Conservation (phyloP, 23 tunicate species). For the Corella eumyota region DNA sequence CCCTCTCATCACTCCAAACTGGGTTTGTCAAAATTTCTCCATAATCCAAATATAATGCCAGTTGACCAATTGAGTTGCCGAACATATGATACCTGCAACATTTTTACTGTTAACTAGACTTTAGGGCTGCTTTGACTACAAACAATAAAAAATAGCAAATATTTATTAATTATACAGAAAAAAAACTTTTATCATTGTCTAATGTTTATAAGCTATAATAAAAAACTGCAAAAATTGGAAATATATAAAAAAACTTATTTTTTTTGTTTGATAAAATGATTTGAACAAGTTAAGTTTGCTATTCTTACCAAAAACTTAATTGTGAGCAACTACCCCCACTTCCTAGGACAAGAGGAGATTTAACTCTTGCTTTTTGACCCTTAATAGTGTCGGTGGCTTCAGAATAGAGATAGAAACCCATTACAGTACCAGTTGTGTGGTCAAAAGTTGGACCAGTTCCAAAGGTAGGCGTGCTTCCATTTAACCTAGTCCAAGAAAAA, state of each 20-base stretch:
- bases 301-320: constrained; percentile 65
- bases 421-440: constrained; percentile 30
- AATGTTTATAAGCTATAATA: background rate
- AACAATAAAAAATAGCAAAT: background rate
- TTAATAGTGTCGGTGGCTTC: constrained; percentile 32
- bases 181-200: background rate
- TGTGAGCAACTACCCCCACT: constrained; percentile 43
- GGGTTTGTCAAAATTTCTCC: constrained; percentile 22
- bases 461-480: constrained; percentile 42
- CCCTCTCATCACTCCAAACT: constrained; percentile 38
- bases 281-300: too few species aligned
- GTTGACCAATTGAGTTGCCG: constrained; percentile 59
- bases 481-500: constrained; percentile 22
- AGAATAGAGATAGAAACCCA: constrained; percentile 67
- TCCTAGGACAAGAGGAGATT: constrained; percentile 38
- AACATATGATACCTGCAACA: constrained; percentile 52
- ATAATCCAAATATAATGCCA: constrained; percentile 43
- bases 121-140: background rate
- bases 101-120: background rate
- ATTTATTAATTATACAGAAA: background rate
- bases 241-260: too few species aligned
- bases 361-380: constrained; percentile 28
- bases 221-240: too few species aligned
- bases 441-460: constrained; percentile 61
- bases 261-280: background rate